Base-by-base conservation (phyloP, 2,113 vertebrate species). In the Lethenteron camtschaticum region DNA sequence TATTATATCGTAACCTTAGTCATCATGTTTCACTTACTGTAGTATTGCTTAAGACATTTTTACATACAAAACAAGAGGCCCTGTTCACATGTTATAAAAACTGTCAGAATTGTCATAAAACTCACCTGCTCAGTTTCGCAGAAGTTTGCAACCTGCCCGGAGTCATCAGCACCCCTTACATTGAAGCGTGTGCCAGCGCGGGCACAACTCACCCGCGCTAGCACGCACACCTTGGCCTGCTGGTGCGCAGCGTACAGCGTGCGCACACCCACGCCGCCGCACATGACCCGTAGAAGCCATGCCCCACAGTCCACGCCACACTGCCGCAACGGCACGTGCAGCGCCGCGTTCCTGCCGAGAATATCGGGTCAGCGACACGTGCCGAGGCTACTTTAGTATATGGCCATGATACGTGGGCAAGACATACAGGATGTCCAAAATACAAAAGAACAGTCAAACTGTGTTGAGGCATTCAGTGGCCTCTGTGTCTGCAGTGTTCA, bases 231-330 rank as follows among this genome's bases (percentile, higher is more conserved):
- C 75, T 99, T 99, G 56, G 91, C 94, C 77, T 99, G 94, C 76
- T 90, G 92, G 77, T 99, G 92, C 11, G 90, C 94, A 0, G 94
- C 91, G 72, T 97, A 96, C 78, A 99, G 94, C 3, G 94, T 99
- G 72, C 92, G 81, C 76, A 99, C 82, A 80, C 96, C 94, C 68
- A 99, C 92, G 24, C 94, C 92, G 0, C 94, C 94, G 69, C 92
- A 99, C 92, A 97, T 95, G 73, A 96, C 83, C 11, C 89, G 85
- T 70, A 97, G 75, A 69, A 96, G 73, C 92, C 94, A 99, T 75
- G 95, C 90, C 1, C 91, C 90, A 69, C 94, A 99, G 75, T 87
- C 90, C 71, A 99, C 90, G 2, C 91, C 92, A 1, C 92, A 96
- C 79, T 99, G 94, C 75, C 96, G 95, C 74, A 99, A 81, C 75